phyloP scores from a whole-genome alignment of 1,140 invertebrate species.

The Neodiprion pinetum region DNA sequence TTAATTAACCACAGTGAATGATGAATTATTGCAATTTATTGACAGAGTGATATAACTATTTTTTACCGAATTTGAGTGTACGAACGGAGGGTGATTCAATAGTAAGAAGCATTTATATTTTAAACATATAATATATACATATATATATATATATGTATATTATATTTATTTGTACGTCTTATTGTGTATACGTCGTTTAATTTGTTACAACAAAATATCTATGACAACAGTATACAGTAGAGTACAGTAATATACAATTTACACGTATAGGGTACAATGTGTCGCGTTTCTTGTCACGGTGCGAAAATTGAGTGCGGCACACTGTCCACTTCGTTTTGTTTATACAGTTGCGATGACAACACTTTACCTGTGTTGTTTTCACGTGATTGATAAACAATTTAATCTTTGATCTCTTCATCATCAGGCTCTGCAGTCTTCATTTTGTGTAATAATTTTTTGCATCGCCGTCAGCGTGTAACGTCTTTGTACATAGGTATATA shows the following conservation, averaged over 20 bases:
- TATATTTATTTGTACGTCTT: slow-evolving; percentile 10
- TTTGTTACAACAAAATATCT: slow-evolving; percentile 60
- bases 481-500: too few relatives aligned
- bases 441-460: not conserved
- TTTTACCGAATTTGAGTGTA: not conserved
- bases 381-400: not conserved
- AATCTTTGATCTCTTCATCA: not conserved
- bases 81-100: not conserved
- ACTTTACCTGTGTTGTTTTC: not conserved
- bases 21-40: not conserved
- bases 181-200: slow-evolving; percentile 31
- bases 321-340: slow-evolving; percentile 20
- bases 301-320: slow-evolving; percentile 37
- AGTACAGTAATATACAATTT: slow-evolving; percentile 51
- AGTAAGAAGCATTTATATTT: slow-evolving; percentile 36
- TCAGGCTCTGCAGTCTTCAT: not conserved
- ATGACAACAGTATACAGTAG: slow-evolving; percentile 52
- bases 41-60: not conserved
- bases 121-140: slow-evolving; percentile 61
- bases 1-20: too few relatives aligned
- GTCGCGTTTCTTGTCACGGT: slow-evolving; percentile 30
- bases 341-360: not conserved
- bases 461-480: not conserved
- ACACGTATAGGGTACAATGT: slow-evolving; percentile 28
- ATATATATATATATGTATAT: slow-evolving; percentile 50